Conservation (phyloP, 2,888 invertebrate species). For the Piscicola geometra region DNA sequence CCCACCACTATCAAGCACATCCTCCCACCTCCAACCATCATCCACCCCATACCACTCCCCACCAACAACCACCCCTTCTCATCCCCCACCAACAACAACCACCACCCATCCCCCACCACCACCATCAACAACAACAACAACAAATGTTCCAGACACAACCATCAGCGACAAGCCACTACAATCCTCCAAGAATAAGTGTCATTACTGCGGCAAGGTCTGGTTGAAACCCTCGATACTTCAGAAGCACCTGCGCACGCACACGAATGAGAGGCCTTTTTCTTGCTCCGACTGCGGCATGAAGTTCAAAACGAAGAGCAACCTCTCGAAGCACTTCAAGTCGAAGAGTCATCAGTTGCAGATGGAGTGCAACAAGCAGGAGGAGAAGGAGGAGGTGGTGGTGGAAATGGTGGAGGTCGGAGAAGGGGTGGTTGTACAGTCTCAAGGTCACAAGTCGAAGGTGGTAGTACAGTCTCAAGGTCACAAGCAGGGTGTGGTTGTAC, state of each 20-base stretch:
- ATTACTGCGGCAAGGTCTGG: slow-evolving; percentile 80
- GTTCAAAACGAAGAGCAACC: slow-evolving; percentile 87
- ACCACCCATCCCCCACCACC: neutral
- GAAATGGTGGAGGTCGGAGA: no score
- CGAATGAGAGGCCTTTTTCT: slow-evolving; percentile 85
- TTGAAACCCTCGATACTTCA: slow-evolving; percentile 87
- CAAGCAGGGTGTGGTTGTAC: no score
- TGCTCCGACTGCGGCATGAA: slow-evolving; percentile 83
- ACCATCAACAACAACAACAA: neutral
- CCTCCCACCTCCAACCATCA: no score
- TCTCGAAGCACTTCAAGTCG: slow-evolving; percentile 78
- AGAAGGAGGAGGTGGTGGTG: no score
- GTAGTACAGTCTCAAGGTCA: no score
- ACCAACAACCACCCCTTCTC: neutral
- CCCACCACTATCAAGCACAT: no score
- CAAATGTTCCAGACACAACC: no score
- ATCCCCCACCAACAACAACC: neutral
- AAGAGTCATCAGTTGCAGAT: slow-evolving; percentile 46
- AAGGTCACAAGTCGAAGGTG: no score
- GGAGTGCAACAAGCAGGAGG: neutral
- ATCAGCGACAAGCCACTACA: slow-evolving; percentile 43
- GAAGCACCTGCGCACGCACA: slow-evolving; percentile 88
- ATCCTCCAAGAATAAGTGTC: slow-evolving; percentile 73
- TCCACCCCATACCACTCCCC: neutral
- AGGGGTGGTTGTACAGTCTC: no score